A percentile compares a stretch with the other conserved stretches of the same genome.
These are phyloP conservation scores for Phylloscopus whistleri DNA, from an alignment of 2,113 vertebrate genomes.

Conservation along the genomic window DNA sequence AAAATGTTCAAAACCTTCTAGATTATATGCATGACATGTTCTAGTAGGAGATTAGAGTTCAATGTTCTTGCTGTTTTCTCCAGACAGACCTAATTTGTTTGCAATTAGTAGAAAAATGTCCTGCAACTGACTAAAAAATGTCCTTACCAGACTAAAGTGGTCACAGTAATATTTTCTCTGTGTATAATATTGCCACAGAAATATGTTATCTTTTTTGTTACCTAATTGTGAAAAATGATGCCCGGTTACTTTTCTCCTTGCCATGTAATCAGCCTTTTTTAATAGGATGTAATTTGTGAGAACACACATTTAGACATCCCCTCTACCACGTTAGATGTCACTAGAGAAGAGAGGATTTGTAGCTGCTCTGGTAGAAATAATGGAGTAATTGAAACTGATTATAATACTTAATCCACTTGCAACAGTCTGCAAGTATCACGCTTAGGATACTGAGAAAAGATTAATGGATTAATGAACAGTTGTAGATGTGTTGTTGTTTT, in stretches of 20 bases:
- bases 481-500: not conserved
- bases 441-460: not conserved
- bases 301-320: not conserved
- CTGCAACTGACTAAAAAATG: slow-evolving; percentile 8
- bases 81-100: slow-evolving; percentile 74
- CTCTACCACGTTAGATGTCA: not conserved
- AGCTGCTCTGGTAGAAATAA: slow-evolving; percentile 9
- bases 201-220: not conserved
- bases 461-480: slow-evolving; percentile 53
- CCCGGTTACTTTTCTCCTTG: not conserved
- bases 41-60: slow-evolving; percentile 40
- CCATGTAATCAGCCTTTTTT: not conserved
- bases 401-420: slow-evolving; percentile 26
- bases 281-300: not conserved
- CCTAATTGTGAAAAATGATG: not conserved
- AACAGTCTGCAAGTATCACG: not conserved
- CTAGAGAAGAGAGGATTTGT: not conserved
- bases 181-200: slow-evolving; percentile 35
- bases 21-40: slow-evolving; percentile 11
- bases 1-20: slow-evolving; percentile 39
- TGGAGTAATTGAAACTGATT: slow-evolving; percentile 28
- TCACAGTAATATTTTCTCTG: slow-evolving; percentile 32
- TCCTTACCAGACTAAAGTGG: slow-evolving; percentile 39
- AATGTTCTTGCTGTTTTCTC: slow-evolving; percentile 62
- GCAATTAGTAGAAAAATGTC: slow-evolving; percentile 69